Conservation (phyloP, 2,797 vertebrate genomes). For the Emys orbicularis region DNA sequence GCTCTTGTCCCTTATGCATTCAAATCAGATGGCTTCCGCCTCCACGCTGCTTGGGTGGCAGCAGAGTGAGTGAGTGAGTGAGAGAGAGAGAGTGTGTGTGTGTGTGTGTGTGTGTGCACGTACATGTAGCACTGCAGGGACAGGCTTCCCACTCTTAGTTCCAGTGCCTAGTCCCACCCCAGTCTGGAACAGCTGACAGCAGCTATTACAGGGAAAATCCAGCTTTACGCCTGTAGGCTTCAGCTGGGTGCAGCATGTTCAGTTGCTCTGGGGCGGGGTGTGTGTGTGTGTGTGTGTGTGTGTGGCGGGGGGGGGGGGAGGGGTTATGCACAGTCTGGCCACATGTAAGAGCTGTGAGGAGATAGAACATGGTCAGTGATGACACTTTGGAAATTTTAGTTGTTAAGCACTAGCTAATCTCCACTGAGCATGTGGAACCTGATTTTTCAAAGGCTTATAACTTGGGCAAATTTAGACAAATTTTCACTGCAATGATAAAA, state of each 20-base stretch:
- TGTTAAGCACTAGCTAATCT: background rate
- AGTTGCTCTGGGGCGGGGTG: background rate
- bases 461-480: constrained; percentile 1
- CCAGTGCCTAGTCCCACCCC: fast-evolving
- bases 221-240: background rate
- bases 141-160: background rate
- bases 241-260: fast-evolving
- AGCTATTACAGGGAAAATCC: background rate
- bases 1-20: background rate
- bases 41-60: background rate
- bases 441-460: background rate
- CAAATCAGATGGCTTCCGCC: background rate
- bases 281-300: too few species aligned
- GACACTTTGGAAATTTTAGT: background rate
- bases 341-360: fast-evolving
- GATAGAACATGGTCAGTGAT: background rate
- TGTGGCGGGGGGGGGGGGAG: too few species aligned
- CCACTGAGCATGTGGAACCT: background rate
- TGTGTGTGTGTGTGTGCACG: too few species aligned
- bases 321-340: fast-evolving
- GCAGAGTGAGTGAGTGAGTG: background rate
- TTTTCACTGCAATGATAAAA: background rate
- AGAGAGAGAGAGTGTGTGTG: too few species aligned
- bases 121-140: background rate
- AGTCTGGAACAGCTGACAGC: fast-evolving